A percentile compares a stretch with the other conserved stretches of the same genome.
These are phyloP conservation scores for Scortum barcoo DNA, from an alignment of 2,113 vertebrate genomes.

Conservation along the genomic window DNA sequence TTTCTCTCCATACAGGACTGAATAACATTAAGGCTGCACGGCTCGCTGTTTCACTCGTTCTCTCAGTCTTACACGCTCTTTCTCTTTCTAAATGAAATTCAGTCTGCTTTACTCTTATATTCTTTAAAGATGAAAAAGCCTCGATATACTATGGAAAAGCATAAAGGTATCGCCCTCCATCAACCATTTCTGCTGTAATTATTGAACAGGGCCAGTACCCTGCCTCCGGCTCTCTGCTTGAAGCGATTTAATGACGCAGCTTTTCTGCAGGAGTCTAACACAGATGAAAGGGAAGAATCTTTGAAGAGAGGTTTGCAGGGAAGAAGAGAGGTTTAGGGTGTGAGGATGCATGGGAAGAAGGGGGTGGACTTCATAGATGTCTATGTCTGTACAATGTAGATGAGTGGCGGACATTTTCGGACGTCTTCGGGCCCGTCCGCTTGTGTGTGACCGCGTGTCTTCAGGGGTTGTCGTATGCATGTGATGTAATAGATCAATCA, in stretches of 20 bases:
- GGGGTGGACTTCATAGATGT: neutral
- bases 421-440: constrained; percentile 15
- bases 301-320: constrained; percentile 48
- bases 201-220: constrained; percentile 36
- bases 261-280: constrained; percentile 51
- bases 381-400: constrained; percentile 18
- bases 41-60: constrained; percentile 18
- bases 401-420: neutral
- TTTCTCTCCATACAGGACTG: neutral
- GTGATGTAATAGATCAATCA: constrained; percentile 75
- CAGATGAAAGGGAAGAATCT: constrained; percentile 61
- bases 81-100: constrained; percentile 19
- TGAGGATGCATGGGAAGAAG: constrained; percentile 23
- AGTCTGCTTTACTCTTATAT: constrained; percentile 13
- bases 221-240: constrained; percentile 46
- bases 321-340: constrained; percentile 20
- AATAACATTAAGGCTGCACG: neutral
- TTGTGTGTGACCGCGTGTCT: constrained; percentile 39
- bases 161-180: constrained; percentile 37
- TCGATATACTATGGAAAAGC: constrained; percentile 26
- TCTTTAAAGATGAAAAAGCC: constrained; percentile 28
- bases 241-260: constrained; percentile 66
- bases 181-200: constrained; percentile 56
- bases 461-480: constrained; percentile 47
- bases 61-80: neutral